These are phyloP conservation scores for Brienomyrus longianalis DNA, from an alignment of 2,113 vertebrate species.

Conservation along the genomic window DNA sequence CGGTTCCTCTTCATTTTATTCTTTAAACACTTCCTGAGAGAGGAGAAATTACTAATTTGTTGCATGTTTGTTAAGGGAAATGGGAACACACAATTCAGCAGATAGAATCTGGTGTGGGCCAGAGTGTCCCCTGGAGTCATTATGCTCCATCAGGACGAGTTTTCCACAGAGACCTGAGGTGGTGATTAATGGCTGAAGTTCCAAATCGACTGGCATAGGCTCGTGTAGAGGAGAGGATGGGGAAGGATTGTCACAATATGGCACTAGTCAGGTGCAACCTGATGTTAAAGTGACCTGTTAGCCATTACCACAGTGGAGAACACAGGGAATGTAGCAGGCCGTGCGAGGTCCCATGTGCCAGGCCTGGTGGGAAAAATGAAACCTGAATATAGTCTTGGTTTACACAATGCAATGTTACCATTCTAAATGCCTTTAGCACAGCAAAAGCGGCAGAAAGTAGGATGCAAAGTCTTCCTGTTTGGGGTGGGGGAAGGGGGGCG, in stretches of 20 bases:
- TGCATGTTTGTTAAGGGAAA: neutral
- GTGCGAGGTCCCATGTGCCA: neutral
- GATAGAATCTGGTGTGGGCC: slow-evolving; percentile 10
- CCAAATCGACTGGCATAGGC: neutral
- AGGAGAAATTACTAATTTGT: neutral
- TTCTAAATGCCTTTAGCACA: neutral
- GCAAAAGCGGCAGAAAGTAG: neutral
- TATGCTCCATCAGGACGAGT: neutral
- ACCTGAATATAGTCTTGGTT: neutral
- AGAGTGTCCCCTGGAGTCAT: neutral
- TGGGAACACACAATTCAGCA: slow-evolving; percentile 2
- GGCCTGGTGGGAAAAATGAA: neutral
- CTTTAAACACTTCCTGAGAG: slow-evolving; percentile 19
- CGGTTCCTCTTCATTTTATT: slow-evolving; percentile 8
- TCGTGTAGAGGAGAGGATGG: neutral
- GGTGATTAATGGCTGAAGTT: neutral
- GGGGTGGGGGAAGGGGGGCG: too few relatives aligned
- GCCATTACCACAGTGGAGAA: neutral
- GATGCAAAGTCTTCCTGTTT: neutral
- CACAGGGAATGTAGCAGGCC: neutral
- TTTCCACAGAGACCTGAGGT: neutral
- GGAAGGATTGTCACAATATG: neutral
- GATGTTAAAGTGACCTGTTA: neutral
- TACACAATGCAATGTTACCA: neutral
- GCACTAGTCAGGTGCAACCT: neutral